A percentile compares a stretch with the other conserved stretches of the same genome.
Evolutionary conservation across 1,140 invertebrate species (phyloP).

Genomic region (Tetranychus urticae): DNA sequence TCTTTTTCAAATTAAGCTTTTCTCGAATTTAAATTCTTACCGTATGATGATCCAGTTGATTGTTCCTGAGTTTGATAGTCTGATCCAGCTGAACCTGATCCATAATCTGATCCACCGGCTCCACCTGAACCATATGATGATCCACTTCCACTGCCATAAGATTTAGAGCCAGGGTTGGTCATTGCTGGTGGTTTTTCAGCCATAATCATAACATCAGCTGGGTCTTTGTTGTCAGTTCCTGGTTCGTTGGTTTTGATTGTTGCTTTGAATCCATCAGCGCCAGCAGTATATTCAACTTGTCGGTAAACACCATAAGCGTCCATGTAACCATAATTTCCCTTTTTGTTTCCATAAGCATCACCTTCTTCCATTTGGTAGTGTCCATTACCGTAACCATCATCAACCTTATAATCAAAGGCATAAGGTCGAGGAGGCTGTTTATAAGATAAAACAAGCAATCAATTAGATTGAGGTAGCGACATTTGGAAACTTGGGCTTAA

Average conservation of each 20-base stretch:
- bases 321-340: conserved; percentile 8
- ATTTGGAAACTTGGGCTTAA: too few species aligned
- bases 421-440: conserved; percentile 8
- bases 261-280: conserved; percentile 8
- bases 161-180: neutral
- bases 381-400: conserved; percentile 11
- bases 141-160: neutral
- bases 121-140: neutral
- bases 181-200: neutral
- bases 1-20: too few species aligned
- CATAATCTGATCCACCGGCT: neutral
- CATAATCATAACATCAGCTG: conserved; percentile 9
- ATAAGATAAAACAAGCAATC: neutral
- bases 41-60: too few species aligned
- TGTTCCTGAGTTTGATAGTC: too few species aligned
- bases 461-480: neutral
- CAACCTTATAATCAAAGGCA: conserved; percentile 11
- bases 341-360: conserved; percentile 1
- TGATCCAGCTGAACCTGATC: neutral
- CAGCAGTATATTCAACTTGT: conserved; percentile 10
- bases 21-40: too few species aligned
- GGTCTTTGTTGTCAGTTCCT: conserved; percentile 11
- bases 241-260: conserved; percentile 10
- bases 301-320: conserved; percentile 9
- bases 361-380: conserved; percentile 12